These are phyloP conservation scores for Romanogobio albipinnatus DNA, from an alignment of 2,113 vertebrate species.

Conservation along the genomic window DNA sequence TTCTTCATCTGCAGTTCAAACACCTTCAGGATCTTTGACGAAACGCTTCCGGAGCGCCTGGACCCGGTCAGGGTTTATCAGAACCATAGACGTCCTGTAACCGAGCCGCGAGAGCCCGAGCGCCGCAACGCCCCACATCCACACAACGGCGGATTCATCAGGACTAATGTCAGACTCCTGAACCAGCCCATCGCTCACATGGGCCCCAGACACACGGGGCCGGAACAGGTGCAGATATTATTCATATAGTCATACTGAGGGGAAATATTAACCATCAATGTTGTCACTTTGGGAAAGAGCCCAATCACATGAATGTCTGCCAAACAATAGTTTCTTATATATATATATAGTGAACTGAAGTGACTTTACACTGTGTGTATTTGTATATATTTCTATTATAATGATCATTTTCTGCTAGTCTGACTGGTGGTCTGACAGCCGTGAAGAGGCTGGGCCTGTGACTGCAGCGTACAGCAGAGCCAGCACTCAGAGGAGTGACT, in stretches of 20 bases:
- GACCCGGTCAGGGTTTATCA: constrained; percentile 41
- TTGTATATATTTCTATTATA: neutral
- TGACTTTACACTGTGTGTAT: neutral
- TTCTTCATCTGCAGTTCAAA: constrained; percentile 66
- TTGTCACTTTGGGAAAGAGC: no score
- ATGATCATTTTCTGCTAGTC: constrained; percentile 48
- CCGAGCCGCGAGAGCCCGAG: constrained; percentile 20
- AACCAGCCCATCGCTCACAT: constrained; percentile 68
- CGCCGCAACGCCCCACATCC: constrained; percentile 62
- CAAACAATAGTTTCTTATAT: neutral
- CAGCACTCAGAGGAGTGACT: constrained; percentile 68
- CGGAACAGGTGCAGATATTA: constrained; percentile 59
- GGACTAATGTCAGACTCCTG: constrained; percentile 65
- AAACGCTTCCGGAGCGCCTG: constrained; percentile 54
- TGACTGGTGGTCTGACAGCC: constrained; percentile 63
- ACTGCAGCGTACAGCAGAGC: constrained; percentile 62
- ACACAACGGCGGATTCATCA: constrained; percentile 68
- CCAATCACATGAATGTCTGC: no score
- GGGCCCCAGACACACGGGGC: constrained; percentile 53
- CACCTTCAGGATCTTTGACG: constrained; percentile 66
- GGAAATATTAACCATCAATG: neutral
- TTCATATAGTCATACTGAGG: neutral
- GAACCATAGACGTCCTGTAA: constrained; percentile 22
- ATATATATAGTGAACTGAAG: neutral
- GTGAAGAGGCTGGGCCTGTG: neutral